phyloP scores from a whole-genome alignment of 2,113 vertebrate species.

The Columbina picui region DNA sequence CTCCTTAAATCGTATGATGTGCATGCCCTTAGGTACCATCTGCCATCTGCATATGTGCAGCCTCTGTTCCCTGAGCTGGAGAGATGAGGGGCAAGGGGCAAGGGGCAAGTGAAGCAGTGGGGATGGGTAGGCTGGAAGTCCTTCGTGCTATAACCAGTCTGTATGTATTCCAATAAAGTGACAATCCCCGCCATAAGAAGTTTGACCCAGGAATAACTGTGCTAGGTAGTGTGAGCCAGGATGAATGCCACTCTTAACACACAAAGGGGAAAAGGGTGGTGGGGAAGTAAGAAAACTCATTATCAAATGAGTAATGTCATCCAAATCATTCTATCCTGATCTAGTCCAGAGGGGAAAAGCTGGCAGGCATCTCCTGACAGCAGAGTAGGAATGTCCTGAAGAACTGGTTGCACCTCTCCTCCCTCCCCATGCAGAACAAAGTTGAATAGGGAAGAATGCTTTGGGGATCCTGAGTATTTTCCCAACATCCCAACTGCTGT shows the following conservation, averaged over 20 bases:
- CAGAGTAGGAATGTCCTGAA: neutral
- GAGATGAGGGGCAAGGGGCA: neutral
- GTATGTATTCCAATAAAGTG: neutral
- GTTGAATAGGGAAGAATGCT: neutral
- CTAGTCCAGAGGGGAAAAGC: neutral
- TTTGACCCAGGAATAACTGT: neutral
- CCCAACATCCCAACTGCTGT: neutral
- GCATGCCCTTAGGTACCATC: neutral
- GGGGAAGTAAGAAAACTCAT: neutral
- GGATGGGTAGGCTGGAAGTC: neutral
- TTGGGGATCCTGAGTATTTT: neutral
- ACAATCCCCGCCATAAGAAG: rapidly evolving
- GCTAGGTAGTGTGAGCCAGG: neutral
- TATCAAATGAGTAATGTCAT: neutral
- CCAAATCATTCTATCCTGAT: neutral
- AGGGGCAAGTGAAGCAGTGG: neutral
- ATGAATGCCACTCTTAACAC: neutral
- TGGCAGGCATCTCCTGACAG: neutral
- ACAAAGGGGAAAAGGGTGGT: neutral
- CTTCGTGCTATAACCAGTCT: neutral
- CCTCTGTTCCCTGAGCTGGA: neutral
- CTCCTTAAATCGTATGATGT: neutral
- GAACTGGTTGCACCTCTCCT: constrained; percentile 2
- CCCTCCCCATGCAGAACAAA: neutral
- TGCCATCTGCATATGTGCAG: rapidly evolving